Evolutionary conservation across 2,113 vertebrate genomes (phyloP), one percentile per base, ranked within the genome.

Genomic region (Entomyzon cyanotis): DNA sequence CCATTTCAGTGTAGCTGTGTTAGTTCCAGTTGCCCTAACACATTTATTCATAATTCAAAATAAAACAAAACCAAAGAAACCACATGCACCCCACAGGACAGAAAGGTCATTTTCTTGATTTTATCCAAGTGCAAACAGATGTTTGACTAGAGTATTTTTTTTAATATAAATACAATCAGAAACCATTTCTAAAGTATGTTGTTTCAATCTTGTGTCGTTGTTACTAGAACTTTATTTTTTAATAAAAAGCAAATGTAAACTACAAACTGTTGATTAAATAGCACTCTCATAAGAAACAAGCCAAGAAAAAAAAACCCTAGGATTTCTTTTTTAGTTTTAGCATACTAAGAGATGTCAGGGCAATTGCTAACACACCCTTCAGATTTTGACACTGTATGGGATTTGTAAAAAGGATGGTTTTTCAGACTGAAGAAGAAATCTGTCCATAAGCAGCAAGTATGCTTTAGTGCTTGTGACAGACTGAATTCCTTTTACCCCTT

Each of bases 121-220:
- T 85, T 50, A 73, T 73, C 50, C 22, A 73, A 94, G 42, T 76
- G 58, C 65, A 90, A 96, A 69, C 95, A 95, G 79, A 93, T 90
- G 90, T 73, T 76, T 42, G 47, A 90, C 60, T 24, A 46, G 17
- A 73, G 4, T 74, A 25, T 16, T 75, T 56, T 77, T 64, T 60
- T 68, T 46, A 87, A 73, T 39, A 91, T 44, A 91, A 67, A 60
- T 12, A 44, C 33, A 91, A 73, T 81, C 60, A 93, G 74, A 89
- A 91, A 90, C 9, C 35, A 52, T 85, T 93, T 90, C 70, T 85
- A 83, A 86, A 82, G 62, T 17, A 23, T 87, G 73, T 19, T 28
- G 65, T 58, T 89, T 64, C 41, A 55, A 22, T 58, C 59, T 77
- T 3, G 0, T 50, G 55, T 33, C 89, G 33, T 46, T 85, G 65